phyloP scores from a whole-genome alignment of 2,797 vertebrate genomes.

The Lutjanus argentimaculatus region DNA sequence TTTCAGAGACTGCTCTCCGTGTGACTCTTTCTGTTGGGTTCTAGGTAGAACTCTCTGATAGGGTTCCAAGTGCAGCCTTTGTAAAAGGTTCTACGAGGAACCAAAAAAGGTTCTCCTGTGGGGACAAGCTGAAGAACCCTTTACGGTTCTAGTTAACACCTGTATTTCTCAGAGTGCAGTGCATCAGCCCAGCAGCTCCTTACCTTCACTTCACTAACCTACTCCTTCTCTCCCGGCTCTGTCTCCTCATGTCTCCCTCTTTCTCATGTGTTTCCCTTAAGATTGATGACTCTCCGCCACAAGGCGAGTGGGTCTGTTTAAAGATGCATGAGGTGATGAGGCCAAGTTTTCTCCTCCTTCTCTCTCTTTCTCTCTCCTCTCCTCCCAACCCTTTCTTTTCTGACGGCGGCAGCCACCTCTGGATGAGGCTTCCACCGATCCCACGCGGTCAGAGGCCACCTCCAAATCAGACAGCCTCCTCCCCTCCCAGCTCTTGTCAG shows the following conservation, averaged over 20 bases:
- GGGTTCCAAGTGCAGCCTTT: too few species aligned
- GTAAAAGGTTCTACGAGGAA: too few species aligned
- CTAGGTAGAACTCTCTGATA: too few species aligned
- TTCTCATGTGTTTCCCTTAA: conserved; percentile 79
- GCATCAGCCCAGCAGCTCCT: conserved; percentile 60
- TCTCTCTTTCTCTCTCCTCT: conserved; percentile 19
- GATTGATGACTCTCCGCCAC: conserved; percentile 86
- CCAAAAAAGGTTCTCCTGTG: too few species aligned
- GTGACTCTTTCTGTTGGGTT: too few species aligned
- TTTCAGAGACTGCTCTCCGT: too few species aligned
- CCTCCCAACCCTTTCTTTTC: conserved; percentile 29
- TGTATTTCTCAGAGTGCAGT: background rate
- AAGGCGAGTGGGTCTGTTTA: conserved; percentile 83
- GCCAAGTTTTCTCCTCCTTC: conserved; percentile 69
- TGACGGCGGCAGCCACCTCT: conserved; percentile 56
- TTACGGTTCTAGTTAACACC: too few species aligned
- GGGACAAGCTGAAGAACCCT: too few species aligned
- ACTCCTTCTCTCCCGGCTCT: conserved; percentile 57
- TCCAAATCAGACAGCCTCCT: conserved; percentile 46
- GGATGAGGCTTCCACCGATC: conserved; percentile 43
- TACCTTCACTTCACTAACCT: conserved; percentile 73
- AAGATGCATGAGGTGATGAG: conserved; percentile 88
- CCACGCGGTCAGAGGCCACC: conserved; percentile 51
- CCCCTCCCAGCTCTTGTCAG: conserved; percentile 50
- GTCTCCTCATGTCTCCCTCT: conserved; percentile 66